Base-by-base conservation (phyloP, 2,888 invertebrate species). In the Orthonychiurus folsomi region DNA sequence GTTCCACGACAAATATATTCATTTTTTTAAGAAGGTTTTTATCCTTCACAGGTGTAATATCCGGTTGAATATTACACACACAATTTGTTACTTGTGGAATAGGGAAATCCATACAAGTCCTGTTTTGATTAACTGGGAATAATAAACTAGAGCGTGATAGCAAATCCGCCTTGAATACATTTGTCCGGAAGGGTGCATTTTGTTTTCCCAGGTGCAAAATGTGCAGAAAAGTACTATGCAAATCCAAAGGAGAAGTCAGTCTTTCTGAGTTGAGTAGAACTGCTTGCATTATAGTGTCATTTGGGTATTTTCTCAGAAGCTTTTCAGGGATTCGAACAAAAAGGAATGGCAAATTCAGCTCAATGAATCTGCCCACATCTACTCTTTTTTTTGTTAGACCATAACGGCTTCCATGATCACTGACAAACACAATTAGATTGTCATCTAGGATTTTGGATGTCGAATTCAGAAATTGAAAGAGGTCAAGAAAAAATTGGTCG, bases 331-430 rank as follows among this genome's bases (percentile, higher is more conserved):
- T 67, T 80, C 83, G 85, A 24, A 88, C 77, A 73, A 85, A 87
- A 26, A 88, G 78, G 70, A 84, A 84, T 0, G 89, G 89, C 71
- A 88, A 28, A 1, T 47, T 74, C 5, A 88, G 81, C 72, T 88
- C 87, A 73, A 89, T 89, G 72, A 86, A 82, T 80, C 86, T 88
- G 0, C 88, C 87, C 28, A 85, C 82, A 65, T 83, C n/a, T n/a
- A n/a, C n/a, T n/a, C n/a, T n/a, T n/a, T n/a, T n/a, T n/a, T n/a
- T n/a, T n/a, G n/a, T 78, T 1, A 84, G 82, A 62, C 82, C 78
- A 74, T 85, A 88, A 12, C 89, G 80, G 74, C 87, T 81, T 0
- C 89, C 89, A 73, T 90, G 89, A 74, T 89, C 88, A 73, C 89
- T 88, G 58, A 89, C 79, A 72, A 76, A 85, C 59, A 89, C 78